Conservation (phyloP, 2,113 vertebrate genomes). For the Cardinalis cardinalis region DNA sequence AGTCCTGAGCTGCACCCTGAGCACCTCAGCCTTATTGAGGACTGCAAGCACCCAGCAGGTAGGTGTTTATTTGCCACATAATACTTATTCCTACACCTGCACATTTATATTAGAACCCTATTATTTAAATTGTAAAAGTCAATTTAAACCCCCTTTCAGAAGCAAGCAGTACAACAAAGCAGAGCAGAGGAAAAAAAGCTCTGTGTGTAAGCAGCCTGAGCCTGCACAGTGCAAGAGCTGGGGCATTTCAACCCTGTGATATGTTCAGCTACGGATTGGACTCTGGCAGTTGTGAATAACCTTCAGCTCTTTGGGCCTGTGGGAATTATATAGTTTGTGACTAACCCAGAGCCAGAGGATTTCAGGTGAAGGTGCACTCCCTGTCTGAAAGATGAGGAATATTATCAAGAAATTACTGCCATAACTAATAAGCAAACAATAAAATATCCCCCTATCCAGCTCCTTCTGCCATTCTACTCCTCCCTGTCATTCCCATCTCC, state of each 20-base stretch:
- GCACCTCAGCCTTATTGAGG: background rate
- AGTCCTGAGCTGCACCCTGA: background rate
- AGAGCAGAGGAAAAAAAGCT: background rate
- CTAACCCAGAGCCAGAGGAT: background rate
- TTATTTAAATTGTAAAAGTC: background rate
- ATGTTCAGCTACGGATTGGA: background rate
- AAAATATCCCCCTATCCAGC: background rate
- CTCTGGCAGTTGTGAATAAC: background rate
- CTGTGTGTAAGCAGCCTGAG: background rate
- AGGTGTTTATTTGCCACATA: background rate
- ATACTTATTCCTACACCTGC: background rate
- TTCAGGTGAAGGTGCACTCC: background rate
- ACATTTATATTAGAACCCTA: background rate
- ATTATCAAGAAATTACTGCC: background rate
- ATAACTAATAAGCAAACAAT: background rate
- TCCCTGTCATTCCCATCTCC: background rate
- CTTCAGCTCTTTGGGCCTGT: background rate
- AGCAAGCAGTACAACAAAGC: background rate
- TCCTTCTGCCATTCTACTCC: background rate
- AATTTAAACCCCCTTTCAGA: background rate
- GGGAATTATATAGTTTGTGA: background rate
- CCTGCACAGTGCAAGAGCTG: background rate
- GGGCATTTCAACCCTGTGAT: background rate
- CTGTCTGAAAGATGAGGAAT: background rate
- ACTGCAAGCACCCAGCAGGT: background rate